Base-by-base conservation (phyloP, 2,797 vertebrate genomes). In the Halcyon badia region DNA sequence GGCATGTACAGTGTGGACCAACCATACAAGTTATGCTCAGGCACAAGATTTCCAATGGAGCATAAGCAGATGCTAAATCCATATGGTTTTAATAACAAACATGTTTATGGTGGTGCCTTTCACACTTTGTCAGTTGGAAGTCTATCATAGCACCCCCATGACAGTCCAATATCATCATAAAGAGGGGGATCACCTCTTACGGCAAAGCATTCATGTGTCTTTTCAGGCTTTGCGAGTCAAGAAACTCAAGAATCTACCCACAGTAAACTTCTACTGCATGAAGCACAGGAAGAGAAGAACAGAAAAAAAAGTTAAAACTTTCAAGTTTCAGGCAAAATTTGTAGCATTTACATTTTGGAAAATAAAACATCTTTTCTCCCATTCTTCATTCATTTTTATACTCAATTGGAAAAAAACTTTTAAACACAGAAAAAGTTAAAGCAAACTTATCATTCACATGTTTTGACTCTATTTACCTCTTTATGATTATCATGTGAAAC, bases 1-100 rank as follows among this genome's bases (percentile, higher is more conserved):
- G 14, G 20, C 1, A 0, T 1, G 9, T 15, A 19, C 4, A 4
- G 5, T 2, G 14, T 2, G 5, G 72, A 46, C 24, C 0, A 0
- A 49, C 9, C 12, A 15, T 26, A 20, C 31, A 64, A 89, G 66
- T 35, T 42, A 24, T 15, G 14, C 39, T 31, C 42, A 33, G 44
- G 51, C 46, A 62, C 24, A 9, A 9, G 46, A 35, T 35, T 71
- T 56, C 35, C 58, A 62, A 7, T 5, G 30, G 33, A 57, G n/a
- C 8, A 57, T 14, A 72, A 80, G 35, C 35, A 58, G 19, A 24
- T 61, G 37, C 17, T 75, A 75, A 90, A 92, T 60, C 19, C 31
- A 8, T 31, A 9, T 17, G 17, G 5, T 72, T 92, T 86, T 62
- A 86, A 77, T 48, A 60, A 33, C 31, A 77, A 64, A 13, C 8